These are phyloP conservation scores for Drosophila nigricruria DNA, from an alignment of 2,888 invertebrate genomes.

Conservation along the genomic window DNA sequence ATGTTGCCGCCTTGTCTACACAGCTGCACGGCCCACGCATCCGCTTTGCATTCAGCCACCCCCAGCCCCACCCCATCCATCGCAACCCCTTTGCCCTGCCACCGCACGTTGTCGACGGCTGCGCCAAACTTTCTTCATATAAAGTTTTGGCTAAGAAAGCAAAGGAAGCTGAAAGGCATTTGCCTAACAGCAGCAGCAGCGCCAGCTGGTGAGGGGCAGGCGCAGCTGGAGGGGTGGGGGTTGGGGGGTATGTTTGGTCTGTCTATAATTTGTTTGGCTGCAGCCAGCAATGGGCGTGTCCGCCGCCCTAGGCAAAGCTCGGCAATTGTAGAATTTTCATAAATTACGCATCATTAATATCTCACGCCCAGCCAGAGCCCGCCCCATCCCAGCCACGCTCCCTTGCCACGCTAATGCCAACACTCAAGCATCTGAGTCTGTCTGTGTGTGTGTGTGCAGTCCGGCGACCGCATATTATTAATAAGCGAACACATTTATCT, in stretches of 20 bases:
- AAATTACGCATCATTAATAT: constrained; percentile 78
- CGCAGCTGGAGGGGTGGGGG: background rate
- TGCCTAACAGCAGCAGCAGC: constrained; percentile 35
- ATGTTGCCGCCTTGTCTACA: constrained; percentile 42
- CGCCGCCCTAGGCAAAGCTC: constrained; percentile 4
- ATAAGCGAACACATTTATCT: constrained; percentile 68
- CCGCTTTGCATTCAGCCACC: constrained; percentile 23
- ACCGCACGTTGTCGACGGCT: constrained; percentile 41
- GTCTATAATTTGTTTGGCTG: constrained; percentile 58
- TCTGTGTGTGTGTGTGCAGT: constrained; percentile 14
- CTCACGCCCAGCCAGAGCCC: constrained; percentile 33
- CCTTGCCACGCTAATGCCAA: constrained; percentile 53
- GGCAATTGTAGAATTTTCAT: constrained; percentile 79
- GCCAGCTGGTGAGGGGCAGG: background rate
- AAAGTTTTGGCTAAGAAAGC: constrained; percentile 76
- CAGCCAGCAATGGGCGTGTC: constrained; percentile 42
- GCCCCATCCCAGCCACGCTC: constrained; percentile 33
- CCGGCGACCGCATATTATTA: constrained; percentile 61
- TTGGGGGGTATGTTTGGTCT: background rate
- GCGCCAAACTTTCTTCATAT: constrained; percentile 74
- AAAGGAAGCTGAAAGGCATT: constrained; percentile 66
- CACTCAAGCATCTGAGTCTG: constrained; percentile 27
- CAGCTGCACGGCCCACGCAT: constrained; percentile 17
- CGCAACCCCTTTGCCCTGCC: background rate
- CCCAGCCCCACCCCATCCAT: no score